Evolutionary conservation across 2,888 invertebrate species (phyloP).

Genomic region (Yponomeuta malinellus): DNA sequence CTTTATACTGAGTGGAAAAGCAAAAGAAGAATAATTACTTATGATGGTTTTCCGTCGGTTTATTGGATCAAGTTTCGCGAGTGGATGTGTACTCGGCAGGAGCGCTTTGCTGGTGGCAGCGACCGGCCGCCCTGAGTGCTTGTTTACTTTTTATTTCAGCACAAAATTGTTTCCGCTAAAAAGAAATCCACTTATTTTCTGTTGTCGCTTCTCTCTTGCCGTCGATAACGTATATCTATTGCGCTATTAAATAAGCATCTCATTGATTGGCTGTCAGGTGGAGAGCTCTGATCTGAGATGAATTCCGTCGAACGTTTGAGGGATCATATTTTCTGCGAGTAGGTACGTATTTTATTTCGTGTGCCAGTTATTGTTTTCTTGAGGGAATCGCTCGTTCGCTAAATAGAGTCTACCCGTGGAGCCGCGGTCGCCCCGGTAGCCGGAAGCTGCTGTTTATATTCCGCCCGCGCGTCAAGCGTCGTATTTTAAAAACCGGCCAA

Average conservation of each 20-base stretch:
- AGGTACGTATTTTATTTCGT: conserved; percentile 10
- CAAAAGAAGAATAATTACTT: no score
- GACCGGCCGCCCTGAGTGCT: background rate
- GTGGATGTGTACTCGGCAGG: background rate
- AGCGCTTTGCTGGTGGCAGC: background rate
- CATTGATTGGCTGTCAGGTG: conserved; percentile 9
- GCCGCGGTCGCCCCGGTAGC: background rate
- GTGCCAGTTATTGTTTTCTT: conserved; percentile 18
- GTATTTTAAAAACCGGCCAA: no score
- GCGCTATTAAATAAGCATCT: conserved; percentile 3
- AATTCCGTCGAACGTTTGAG: conserved; percentile 4
- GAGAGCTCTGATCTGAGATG: background rate
- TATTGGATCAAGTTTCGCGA: background rate
- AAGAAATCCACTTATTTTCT: conserved; percentile 5
- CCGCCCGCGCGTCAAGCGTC: background rate
- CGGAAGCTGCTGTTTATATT: background rate
- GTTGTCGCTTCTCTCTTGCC: background rate
- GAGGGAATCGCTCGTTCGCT: conserved; percentile 16
- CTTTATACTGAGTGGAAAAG: no score
- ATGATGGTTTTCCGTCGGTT: no score
- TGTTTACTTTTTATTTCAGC: conserved; percentile 6
- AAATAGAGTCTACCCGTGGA: background rate
- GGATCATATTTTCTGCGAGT: conserved; percentile 13
- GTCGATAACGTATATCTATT: background rate
- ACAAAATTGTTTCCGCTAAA: background rate